phyloP scores from a whole-genome alignment of 2,797 vertebrate genomes.

The Micropoecilia bifurca region DNA sequence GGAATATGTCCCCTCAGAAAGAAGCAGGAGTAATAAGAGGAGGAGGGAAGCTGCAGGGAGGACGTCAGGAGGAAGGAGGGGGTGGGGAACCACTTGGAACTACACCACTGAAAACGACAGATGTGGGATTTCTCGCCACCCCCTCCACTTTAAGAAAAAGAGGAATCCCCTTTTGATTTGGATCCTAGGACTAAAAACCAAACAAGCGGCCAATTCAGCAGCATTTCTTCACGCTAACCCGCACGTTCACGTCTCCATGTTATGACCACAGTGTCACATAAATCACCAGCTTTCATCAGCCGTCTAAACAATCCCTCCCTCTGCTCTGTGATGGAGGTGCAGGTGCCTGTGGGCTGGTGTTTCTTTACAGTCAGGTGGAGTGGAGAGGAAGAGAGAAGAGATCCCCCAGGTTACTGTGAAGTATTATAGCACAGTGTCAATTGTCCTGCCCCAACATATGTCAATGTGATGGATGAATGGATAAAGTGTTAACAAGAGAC shows the following conservation, averaged over 20 bases:
- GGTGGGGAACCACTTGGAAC: constrained; percentile 41
- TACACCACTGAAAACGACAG: constrained; percentile 69
- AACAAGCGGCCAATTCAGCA: constrained; percentile 56
- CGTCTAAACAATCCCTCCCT: constrained; percentile 70
- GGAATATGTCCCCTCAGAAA: constrained; percentile 64
- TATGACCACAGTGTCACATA: constrained; percentile 74
- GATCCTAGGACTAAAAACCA: constrained; percentile 46
- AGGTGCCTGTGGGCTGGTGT: constrained; percentile 64
- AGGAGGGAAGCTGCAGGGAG: constrained; percentile 48
- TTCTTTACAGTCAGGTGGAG: constrained; percentile 70
- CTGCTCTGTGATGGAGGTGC: constrained; percentile 57
- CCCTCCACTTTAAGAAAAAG: constrained; percentile 30
- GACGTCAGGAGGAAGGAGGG: constrained; percentile 33
- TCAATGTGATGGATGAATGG: constrained; percentile 72
- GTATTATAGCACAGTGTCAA: constrained; percentile 62
- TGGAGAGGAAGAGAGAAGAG: constrained; percentile 21
- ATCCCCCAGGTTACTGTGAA: constrained; percentile 40
- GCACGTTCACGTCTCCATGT: constrained; percentile 65
- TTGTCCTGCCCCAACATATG: constrained; percentile 71
- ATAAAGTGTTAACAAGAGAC: constrained; percentile 36
- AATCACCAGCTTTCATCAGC: constrained; percentile 66
- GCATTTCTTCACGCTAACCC: constrained; percentile 52
- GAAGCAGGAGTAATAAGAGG: constrained; percentile 54
- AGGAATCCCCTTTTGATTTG: constrained; percentile 44
- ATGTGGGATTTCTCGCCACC: constrained; percentile 60